A percentile compares a stretch with the other conserved stretches of the same genome.
phyloP scores from a whole-genome alignment of 2,113 vertebrate genomes.

The Narcine bancroftii region DNA sequence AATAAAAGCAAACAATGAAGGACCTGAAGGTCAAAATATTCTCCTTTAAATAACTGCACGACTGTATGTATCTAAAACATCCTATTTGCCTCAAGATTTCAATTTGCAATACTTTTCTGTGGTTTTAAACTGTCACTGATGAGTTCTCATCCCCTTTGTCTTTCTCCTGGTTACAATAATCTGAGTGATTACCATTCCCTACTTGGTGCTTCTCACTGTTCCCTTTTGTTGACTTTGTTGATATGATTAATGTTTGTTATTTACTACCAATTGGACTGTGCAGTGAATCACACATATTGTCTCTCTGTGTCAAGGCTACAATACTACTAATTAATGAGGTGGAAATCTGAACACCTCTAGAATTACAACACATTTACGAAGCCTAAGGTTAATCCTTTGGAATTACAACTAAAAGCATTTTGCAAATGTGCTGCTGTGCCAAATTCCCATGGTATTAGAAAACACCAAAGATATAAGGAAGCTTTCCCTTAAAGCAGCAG shows the following conservation, averaged over 20 bases:
- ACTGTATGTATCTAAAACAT: slow-evolving; percentile 5
- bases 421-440: background rate
- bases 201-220: slow-evolving; percentile 22
- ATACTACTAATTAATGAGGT: slow-evolving; percentile 25
- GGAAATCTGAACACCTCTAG: slow-evolving; percentile 31
- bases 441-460: background rate
- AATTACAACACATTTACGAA: slow-evolving; percentile 18
- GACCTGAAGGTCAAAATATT: background rate
- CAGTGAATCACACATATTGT: slow-evolving; percentile 26
- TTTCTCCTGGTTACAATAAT: slow-evolving; percentile 8
- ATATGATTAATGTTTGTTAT: slow-evolving; percentile 34
- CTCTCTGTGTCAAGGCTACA: background rate
- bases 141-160: slow-evolving; percentile 31
- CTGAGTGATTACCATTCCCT: slow-evolving; percentile 29
- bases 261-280: slow-evolving; percentile 25
- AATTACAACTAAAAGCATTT: slow-evolving; percentile 18
- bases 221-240: slow-evolving; percentile 38
- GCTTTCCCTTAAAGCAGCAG: background rate
- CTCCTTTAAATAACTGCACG: slow-evolving; percentile 6
- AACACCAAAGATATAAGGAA: background rate
- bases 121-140: slow-evolving; percentile 28
- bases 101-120: slow-evolving; percentile 35
- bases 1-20: background rate
- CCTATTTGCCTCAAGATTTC: slow-evolving; percentile 28
- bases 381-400: slow-evolving; percentile 18